Evolutionary conservation across 2,797 vertebrate genomes (phyloP), one percentile per base, ranked within the genome.

Genomic region (Gambusia yucatana): DNA sequence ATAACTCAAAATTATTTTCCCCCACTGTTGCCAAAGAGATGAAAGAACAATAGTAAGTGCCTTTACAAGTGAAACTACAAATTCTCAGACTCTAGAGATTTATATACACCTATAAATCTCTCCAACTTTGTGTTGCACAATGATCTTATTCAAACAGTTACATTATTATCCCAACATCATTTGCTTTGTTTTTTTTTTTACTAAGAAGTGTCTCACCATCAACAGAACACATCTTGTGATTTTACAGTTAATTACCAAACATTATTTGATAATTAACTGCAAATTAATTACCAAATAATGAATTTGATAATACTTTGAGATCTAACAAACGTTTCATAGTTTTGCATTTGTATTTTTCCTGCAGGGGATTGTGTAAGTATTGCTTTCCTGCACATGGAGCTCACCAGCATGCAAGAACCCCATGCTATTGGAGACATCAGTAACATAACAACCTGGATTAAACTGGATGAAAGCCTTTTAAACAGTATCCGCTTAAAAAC

Each of bases 381-480:
- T 76, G 30, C 20, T 44, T 33, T 43, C 17, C 76, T 63, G 9
- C 57, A 80, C 8, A 73, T 76, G 80, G 82, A 84, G 76, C 81
- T 70, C 83, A 82, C 33, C 77, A 82, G 57, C 70, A 77, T 72
- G 36, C 72, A 78, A 20, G n/a, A 67, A 17, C 36, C 14, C 65
- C 76, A 46, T 76, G 67, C 63, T 69, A 82, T 69, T 84, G 48
- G 73, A 78, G 52, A 63, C 61, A 77, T 77, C 73, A 80, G 88
- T 47, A 88, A 88, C 78, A 74, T 20, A 59, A 89, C 77, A 84
- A 73, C 41, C 39, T 75, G 50, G 77, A 84, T 86, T 83, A 75
- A 85, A 79, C 2, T 65, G 25, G 46, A 83, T 70, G 70, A 75
- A 87, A 79, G n/a, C 72, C 47, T 77, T 84, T 88, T 76, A 77